Base-by-base conservation (phyloP, 2,888 invertebrate species). In the Polydrusus tereticollis region DNA sequence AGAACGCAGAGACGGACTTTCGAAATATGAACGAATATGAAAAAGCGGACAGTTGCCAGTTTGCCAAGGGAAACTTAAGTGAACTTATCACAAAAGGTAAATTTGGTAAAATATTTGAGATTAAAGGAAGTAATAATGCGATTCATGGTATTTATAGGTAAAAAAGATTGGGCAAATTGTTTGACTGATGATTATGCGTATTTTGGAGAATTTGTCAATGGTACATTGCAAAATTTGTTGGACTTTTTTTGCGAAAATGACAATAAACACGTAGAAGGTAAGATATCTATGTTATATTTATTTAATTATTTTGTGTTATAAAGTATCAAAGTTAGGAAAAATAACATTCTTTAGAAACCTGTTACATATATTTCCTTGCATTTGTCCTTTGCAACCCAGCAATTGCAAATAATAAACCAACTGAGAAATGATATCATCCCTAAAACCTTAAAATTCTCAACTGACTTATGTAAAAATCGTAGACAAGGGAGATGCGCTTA, bases 201-300 rank as follows among this genome's bases (percentile, higher is more conserved):
- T 38, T 21, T 23, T 2, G 38, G 59, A 14, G 59, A 20, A 2
- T 59, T 59, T 14, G 59, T 38, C 7, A 16, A 18, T 1, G 59
- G 20, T 8, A 59, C 41, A 14, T 43, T 59, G 1, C 59, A 59
- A 23, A 38, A 59, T 21, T 59, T 58, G 23, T 10, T 59, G 41
- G 59, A 59, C 4, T 59, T 59, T 16, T 57, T 59, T 38, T 59
- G 59, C 10, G 59, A 59, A 41, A 14, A 59, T 1, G 12, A 14
- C 58, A 16, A 14, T 8, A 21, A 14, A 2, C 3, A 59, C 6
- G 10, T 38, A 14, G 43, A 36, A 59, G 26, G 59, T 59, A 59
- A 36, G 26, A 1, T n/a, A n/a, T n/a, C n/a, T n/a, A n/a, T n/a
- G n/a, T n/a, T n/a, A 45, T 20, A 20, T 41, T 12, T 41, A n/a